phyloP scores from a whole-genome alignment of 2,888 invertebrate genomes.

The Harpagoxenus sublaevis region DNA sequence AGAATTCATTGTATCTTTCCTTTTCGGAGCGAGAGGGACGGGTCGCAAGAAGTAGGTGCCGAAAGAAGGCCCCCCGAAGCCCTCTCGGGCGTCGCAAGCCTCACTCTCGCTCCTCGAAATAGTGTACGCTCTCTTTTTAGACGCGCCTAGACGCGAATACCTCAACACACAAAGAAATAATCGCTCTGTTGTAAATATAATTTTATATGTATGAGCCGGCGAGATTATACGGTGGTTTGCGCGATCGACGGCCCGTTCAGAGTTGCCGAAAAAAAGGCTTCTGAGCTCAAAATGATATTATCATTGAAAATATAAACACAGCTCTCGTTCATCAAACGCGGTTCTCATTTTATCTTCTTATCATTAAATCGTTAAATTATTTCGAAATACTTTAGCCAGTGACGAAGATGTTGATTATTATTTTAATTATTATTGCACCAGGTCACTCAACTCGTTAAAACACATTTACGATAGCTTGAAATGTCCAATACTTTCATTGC shows the following conservation, averaged over 20 bases:
- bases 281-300: background rate
- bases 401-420: background rate
- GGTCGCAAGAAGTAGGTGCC: slow-evolving; percentile 2
- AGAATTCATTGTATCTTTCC: slow-evolving; percentile 43
- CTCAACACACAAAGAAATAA: slow-evolving; percentile 74
- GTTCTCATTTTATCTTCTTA: background rate
- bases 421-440: background rate
- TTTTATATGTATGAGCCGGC: slow-evolving; percentile 77
- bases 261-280: background rate
- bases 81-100: slow-evolving; percentile 35
- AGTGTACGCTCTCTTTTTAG: slow-evolving; percentile 76
- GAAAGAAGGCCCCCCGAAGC: slow-evolving; percentile 12
- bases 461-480: slow-evolving; percentile 3
- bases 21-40: slow-evolving; percentile 44
- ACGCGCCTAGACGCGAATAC: slow-evolving; percentile 77
- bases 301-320: background rate
- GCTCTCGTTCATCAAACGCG: background rate
- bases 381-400: background rate
- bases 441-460: background rate
- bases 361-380: background rate
- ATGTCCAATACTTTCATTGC: background rate
- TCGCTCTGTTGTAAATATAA: slow-evolving; percentile 82
- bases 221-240: slow-evolving; percentile 41
- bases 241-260: slow-evolving; percentile 29
- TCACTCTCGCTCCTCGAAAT: slow-evolving; percentile 66